Base-by-base conservation (phyloP, 2,113 vertebrate genomes). In the Thermophis baileyi region DNA sequence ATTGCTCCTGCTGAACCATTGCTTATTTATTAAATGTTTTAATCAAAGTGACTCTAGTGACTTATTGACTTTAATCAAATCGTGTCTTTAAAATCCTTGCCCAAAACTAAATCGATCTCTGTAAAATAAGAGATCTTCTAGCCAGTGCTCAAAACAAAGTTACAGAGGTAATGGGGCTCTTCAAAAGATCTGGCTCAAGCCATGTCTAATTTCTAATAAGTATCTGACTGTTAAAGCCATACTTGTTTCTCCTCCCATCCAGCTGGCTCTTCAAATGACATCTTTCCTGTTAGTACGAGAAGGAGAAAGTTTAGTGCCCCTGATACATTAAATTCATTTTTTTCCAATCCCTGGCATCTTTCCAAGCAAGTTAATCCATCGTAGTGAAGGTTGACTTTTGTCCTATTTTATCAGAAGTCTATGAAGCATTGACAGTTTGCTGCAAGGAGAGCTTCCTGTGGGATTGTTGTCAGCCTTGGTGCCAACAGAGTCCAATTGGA, bases 301-400 rank as follows among this genome's bases (percentile, higher is more conserved):
- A 35, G 46, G 85, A 63, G 60, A 51, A 46, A 89, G 8, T 46
- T 88, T 89, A 11, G 11, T 63, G 87, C 40, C 85, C 54, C n/a
- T 47, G 49, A 50, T 40, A 46, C 35, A 51, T 89, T 49, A 81
- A 30, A 89, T 54, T 22, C 40, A 81, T 81, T 89, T 40, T 46
- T 44, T 53, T 40, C 35, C n/a, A 89, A 18, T 6, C 35, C 10
- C 47, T 51, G 57, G 49, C 87, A 92, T 74, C 35, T 63, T 92
- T 85, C 87, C 87, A 89, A 89, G 87, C 35, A 85, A 74, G 40
- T 89, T 89, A 47, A 89, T 81, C 50, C 87, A 85, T 55, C 5
- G 18, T 30, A 92, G 91, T 89, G 91, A 92, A 89, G 87, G 50
- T 30, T 54, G 87, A 55, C 50, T 89, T 92, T 92, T 81, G 87